These are phyloP conservation scores for Urocitellus parryii DNA, from an alignment of 2,113 vertebrate genomes.

Conservation along the genomic window DNA sequence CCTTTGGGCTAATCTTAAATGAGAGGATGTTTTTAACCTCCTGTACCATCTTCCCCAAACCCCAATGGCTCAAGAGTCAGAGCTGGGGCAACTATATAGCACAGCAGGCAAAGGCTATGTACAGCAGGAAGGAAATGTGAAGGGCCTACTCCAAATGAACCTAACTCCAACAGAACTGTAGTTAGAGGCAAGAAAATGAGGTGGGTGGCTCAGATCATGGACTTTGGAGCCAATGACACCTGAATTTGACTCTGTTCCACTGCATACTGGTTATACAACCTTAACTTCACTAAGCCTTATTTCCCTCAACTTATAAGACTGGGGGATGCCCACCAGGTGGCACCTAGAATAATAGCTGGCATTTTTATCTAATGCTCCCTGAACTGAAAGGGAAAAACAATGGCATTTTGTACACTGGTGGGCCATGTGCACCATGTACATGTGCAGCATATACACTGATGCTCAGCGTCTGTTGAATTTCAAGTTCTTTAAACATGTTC, in stretches of 20 bases:
- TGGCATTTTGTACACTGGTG: not conserved
- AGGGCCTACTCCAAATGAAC: not conserved
- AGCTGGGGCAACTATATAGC: not conserved
- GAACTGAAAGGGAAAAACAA: not conserved
- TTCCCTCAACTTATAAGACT: not conserved
- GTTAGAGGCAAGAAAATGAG: not conserved
- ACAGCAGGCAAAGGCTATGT: accelerated
- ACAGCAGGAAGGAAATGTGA: not conserved
- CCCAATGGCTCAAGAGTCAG: not conserved
- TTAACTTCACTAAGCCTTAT: not conserved
- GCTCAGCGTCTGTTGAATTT: not conserved
- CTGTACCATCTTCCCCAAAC: not conserved
- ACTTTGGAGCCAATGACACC: not conserved
- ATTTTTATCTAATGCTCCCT: not conserved
- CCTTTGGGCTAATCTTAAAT: not conserved
- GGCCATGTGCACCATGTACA: not conserved
- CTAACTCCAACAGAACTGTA: not conserved
- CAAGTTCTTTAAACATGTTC: not conserved
- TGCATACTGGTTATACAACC: not conserved
- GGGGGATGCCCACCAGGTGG: not conserved
- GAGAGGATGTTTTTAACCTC: not conserved
- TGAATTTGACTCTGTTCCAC: not conserved
- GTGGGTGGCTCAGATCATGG: not conserved
- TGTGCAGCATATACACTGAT: not conserved
- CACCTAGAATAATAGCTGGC: not conserved